Evolutionary conservation across 2,888 invertebrate genomes (phyloP).

Genomic region (Eilema caniola): DNA sequence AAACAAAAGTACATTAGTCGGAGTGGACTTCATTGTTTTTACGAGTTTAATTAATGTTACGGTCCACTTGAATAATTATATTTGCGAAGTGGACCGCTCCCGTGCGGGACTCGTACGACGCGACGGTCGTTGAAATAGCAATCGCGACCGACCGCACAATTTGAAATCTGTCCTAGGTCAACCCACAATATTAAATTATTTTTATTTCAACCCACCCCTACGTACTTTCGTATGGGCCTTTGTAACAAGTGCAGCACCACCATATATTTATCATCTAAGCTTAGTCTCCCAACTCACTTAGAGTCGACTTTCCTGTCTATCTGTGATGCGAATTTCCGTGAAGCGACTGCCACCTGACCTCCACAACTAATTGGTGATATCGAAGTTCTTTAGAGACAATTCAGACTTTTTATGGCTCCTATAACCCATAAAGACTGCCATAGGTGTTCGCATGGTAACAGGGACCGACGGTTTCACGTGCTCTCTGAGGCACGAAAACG

Average conservation of each 20-base stretch:
- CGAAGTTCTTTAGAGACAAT: no score
- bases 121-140: neutral
- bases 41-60: conserved; percentile 4
- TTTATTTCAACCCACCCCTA: neutral
- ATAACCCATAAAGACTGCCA: no score
- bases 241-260: neutral
- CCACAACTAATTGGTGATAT: no score
- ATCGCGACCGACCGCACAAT: neutral
- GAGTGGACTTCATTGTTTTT: neutral
- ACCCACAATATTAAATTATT: neutral
- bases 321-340: no score
- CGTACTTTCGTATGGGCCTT: neutral
- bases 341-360: no score
- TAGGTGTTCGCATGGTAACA: no score
- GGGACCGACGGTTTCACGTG: no score
- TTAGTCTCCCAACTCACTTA: no score
- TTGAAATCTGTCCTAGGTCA: neutral
- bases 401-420: no score
- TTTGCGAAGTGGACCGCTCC: conserved; percentile 1
- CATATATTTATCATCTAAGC: no score
- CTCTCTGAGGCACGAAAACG: no score
- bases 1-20: neutral
- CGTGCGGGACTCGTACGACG: neutral
- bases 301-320: no score
- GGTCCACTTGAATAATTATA: conserved; percentile 4